phyloP scores from a whole-genome alignment of 2,797 vertebrate genomes.

The Micropoecilia bifurca region DNA sequence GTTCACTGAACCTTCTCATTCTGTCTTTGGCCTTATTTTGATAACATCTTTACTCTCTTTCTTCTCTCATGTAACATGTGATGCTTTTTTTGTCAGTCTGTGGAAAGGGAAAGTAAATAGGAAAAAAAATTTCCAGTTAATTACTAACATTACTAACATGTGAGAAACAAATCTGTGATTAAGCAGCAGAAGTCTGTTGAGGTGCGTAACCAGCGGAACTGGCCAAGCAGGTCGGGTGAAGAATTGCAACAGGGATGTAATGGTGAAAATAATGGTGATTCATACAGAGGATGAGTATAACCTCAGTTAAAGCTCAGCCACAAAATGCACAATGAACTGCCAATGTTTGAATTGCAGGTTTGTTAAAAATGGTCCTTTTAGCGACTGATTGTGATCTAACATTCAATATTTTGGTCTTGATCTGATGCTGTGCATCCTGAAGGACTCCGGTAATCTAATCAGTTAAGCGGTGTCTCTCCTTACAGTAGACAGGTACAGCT shows the following conservation, averaged over 20 bases:
- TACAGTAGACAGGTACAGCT: constrained; percentile 50
- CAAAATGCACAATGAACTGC: not conserved
- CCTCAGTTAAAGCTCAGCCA: not conserved
- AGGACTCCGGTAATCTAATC: constrained; percentile 51
- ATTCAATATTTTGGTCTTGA: not conserved
- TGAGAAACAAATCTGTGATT: not conserved
- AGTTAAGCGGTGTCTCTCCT: constrained; percentile 58
- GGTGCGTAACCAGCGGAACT: constrained; percentile 63
- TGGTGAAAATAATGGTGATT: constrained; percentile 27
- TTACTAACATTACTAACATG: not conserved
- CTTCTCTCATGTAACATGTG: not conserved
- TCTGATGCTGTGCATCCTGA: constrained; percentile 1
- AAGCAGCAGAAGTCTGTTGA: not conserved
- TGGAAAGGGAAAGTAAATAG: too few relatives aligned
- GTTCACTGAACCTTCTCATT: not conserved
- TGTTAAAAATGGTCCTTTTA: not conserved
- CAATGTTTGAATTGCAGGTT: not conserved
- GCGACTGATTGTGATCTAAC: not conserved
- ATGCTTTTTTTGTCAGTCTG: not conserved
- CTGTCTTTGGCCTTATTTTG: not conserved
- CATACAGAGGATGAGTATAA: not conserved
- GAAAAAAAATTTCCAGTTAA: not conserved
- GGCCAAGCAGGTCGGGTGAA: constrained; percentile 52
- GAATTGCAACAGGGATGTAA: constrained; percentile 9
- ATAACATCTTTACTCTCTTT: not conserved